Evolutionary conservation across 2,888 invertebrate species (phyloP), one percentile per base, ranked within the genome.

Genomic region (Phengaris alcon): DNA sequence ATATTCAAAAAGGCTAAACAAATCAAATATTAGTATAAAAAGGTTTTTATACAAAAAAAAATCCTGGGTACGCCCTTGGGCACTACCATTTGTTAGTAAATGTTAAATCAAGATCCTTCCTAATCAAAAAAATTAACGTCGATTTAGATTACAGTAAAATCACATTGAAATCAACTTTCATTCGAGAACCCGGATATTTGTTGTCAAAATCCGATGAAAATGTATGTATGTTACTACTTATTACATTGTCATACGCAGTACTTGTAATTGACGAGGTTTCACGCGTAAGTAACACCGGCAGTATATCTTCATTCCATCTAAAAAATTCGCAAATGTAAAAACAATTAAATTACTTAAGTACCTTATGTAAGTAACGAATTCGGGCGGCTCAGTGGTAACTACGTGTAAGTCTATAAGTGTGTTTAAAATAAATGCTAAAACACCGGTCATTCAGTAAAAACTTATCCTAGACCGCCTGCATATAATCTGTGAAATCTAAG

Each of bases 371-470:
- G 64, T 64, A 44, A 72, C 72, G 52, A 15, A 72, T 52, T 8
- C 72, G 79, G 78, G 80, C 81, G 78, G 81, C 78, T 76, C 77
- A 74, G 73, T 80, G 81, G 81, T 80, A 81, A 80, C 80, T 81
- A 78, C 64, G 74, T 55, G 54, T 51, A 9, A 64, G 64, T 64
- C 64, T 64, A 64, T n/a, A n/a, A n/a, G n/a, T n/a, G n/a, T n/a
- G 64, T 64, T 64, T 64, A 64, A 64, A 64, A 64, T 64, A 64
- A 64, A 64, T 64, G 64, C 64, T 64, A 35, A 64, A 64, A 64
- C 64, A 64, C 64, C 64, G 64, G 64, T 64, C 64, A 44, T 44
- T 64, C 64, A 64, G 35, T 64, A 13, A 64, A 59, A 64, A 12
- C 64, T 44, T 64, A 64, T 12, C 6, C 64, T 64, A 64, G 13